Conservation (phyloP, 2,797 vertebrate genomes). For the Lagorchestes hirsutus region DNA sequence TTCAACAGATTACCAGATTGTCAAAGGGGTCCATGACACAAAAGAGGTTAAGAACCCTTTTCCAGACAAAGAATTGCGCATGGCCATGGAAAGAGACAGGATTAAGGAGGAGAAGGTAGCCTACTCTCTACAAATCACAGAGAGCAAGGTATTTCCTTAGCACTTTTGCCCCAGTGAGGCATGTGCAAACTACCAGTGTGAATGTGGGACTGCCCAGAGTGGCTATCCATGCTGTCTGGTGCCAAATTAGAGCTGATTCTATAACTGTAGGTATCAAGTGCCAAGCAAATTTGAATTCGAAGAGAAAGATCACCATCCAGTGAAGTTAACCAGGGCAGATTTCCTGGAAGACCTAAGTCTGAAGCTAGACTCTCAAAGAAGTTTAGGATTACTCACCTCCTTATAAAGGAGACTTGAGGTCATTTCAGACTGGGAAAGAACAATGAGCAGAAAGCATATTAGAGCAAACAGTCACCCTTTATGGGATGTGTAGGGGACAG, state of each 20-base stretch:
- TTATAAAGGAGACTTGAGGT: too few species aligned
- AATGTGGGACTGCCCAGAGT: background rate
- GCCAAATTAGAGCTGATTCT: background rate
- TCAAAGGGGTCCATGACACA: background rate
- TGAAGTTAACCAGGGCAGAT: background rate
- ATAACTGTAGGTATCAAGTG: background rate
- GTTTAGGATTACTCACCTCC: background rate
- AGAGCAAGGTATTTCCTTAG: background rate
- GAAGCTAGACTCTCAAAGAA: background rate
- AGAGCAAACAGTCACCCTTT: background rate
- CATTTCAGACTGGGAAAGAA: too few species aligned
- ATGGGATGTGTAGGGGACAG: background rate
- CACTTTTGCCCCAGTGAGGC: background rate
- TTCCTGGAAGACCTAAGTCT: background rate
- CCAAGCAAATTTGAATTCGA: background rate
- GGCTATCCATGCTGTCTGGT: background rate
- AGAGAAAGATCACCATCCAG: background rate
- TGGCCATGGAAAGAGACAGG: background rate
- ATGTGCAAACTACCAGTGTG: background rate
- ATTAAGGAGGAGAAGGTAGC: background rate
- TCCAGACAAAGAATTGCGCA: background rate
- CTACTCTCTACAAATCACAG: background rate
- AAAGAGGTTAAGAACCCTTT: background rate
- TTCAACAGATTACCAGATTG: background rate
- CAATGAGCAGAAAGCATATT: background rate